Percentiles rank a stretch among this genome's conserved stretches.
These are phyloP conservation scores for Bombus terrestris DNA, from an alignment of 1,140 invertebrate genomes.

Conservation along the genomic window DNA sequence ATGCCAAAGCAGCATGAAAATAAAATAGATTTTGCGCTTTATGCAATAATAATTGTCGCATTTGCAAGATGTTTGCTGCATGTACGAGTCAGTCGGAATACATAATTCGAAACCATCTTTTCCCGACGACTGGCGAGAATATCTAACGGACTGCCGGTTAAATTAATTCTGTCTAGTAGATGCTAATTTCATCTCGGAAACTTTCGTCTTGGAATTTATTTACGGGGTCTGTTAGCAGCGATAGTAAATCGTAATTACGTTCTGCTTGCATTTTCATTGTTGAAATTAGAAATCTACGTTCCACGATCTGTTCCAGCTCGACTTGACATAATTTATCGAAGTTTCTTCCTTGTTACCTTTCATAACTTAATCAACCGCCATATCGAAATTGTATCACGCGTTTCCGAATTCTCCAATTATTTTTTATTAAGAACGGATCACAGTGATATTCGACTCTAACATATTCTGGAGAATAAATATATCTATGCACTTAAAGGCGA, in stretches of 20 bases:
- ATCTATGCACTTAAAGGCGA: too few species aligned
- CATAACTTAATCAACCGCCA: background rate
- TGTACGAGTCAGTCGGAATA: background rate
- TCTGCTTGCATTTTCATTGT: background rate
- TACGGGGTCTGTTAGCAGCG: conserved; percentile 39
- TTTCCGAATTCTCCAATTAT: background rate
- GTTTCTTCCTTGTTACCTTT: too few species aligned
- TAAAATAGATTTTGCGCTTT: background rate
- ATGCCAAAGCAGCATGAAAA: too few species aligned
- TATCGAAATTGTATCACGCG: too few species aligned
- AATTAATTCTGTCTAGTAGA: conserved; percentile 24
- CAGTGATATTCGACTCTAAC: too few species aligned
- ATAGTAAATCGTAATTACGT: conserved; percentile 13
- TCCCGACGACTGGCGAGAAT: background rate
- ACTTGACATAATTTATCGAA: background rate
- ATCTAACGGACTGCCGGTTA: background rate
- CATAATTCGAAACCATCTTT: background rate
- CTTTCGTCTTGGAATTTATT: conserved; percentile 54
- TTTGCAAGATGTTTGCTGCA: background rate
- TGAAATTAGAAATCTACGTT: conserved; percentile 8
- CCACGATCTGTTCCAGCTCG: conserved; percentile 5
- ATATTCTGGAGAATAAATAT: too few species aligned
- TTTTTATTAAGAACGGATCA: too few species aligned
- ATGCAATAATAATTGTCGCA: background rate
- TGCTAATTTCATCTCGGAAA: conserved; percentile 16